Evolutionary conservation across 2,888 invertebrate species (phyloP), one percentile per base, ranked within the genome.

Genomic region (Dolomedes plantarius): DNA sequence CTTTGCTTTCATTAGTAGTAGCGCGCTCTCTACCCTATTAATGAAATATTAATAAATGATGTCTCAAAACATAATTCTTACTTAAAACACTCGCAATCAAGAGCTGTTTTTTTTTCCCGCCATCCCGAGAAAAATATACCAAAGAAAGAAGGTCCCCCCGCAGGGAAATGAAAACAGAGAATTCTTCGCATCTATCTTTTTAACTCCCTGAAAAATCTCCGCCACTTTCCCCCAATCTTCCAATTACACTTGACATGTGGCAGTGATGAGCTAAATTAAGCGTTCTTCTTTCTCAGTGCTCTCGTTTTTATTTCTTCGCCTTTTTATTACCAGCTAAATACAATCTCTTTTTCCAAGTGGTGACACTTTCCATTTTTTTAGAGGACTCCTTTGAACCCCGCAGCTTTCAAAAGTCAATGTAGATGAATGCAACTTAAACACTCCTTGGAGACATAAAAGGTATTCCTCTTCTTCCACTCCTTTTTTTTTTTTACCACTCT

Each of bases 381-480:
- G 27, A n/a, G n/a, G 71, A 65, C 65, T 65, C 77, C 64, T 82
- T 83, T 83, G 83, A 83, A 76, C 82, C 41, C 71, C 69, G 69
- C 75, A 83, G 71, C 83, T 83, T 83, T 83, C 83, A 83, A 83
- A 83, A 83, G 76, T 83, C 83, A 83, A 83, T 83, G 83, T 83
- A 83, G 83, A 83, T 83, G 83, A 83, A 83, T 77, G 83, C 83
- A 77, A 77, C 83, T 83, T 83, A 83, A 83, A 83, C 83, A 77
- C 83, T 77, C 83, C 83, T 72, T 62, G 56, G 83, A 77, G 83
- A 83, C 76, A 77, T 83, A 72, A 83, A 83, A 83, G 83, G 83
- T 83, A 83, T 82, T 82, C 75, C 75, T 76, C 81, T 81, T 81
- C 81, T 81, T 76, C n/a, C n/a, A n/a, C n/a, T n/a, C 64, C 46